phyloP scores from a whole-genome alignment of 2,888 invertebrate genomes.

The Pristionchus fissidentatus region DNA sequence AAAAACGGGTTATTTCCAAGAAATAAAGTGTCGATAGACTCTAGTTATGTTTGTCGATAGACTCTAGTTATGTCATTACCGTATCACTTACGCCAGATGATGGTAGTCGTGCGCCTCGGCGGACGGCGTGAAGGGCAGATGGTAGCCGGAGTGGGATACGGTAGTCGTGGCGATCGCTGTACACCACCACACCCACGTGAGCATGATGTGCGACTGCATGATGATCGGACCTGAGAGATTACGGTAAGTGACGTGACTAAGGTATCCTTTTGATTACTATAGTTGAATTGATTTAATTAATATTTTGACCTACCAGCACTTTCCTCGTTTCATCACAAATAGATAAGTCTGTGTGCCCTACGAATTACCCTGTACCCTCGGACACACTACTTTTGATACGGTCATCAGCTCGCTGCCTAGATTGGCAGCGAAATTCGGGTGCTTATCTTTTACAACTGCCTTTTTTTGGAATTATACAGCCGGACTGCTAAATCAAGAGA shows the following conservation, averaged over 20 bases:
- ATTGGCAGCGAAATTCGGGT: too few species aligned
- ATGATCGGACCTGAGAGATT: slow-evolving; percentile 76
- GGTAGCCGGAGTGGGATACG: slow-evolving; percentile 88
- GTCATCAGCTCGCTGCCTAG: too few species aligned
- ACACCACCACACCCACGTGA: slow-evolving; percentile 82
- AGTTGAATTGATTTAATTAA: neutral
- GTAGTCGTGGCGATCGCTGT: slow-evolving; percentile 86
- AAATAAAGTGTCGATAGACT: too few species aligned
- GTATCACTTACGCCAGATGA: slow-evolving; percentile 82
- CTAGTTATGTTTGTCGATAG: slow-evolving; percentile 7
- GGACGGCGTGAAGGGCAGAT: slow-evolving; percentile 88
- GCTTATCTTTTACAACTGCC: too few species aligned
- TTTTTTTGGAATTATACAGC: too few species aligned
- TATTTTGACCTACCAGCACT: too few species aligned
- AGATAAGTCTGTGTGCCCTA: too few species aligned
- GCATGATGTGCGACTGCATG: slow-evolving; percentile 84
- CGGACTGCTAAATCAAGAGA: too few species aligned
- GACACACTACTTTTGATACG: too few species aligned
- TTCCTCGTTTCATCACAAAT: too few species aligned
- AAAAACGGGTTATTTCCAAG: neutral
- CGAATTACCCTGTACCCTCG: too few species aligned
- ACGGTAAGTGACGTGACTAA: neutral
- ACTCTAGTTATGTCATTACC: neutral
- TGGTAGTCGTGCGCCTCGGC: slow-evolving; percentile 91
- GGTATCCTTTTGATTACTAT: neutral